Evolutionary conservation across 2,888 invertebrate species (phyloP).

Genomic region (Phyto melanocephala): DNA sequence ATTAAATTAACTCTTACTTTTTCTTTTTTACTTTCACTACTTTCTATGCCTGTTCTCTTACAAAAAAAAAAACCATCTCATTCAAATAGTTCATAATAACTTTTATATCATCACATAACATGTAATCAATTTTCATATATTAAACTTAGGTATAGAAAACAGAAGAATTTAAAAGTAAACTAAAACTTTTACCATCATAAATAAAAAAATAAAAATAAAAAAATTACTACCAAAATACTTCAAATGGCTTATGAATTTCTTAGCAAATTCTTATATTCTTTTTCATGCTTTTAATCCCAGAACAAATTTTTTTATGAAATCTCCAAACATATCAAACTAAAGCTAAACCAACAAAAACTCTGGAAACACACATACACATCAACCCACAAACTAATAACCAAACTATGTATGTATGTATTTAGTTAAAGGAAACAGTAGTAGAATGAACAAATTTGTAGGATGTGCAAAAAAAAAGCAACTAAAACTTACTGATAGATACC

Average conservation of each 20-base stretch:
- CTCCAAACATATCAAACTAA: constrained; percentile 54
- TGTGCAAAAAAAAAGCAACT: neutral
- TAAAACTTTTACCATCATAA: constrained; percentile 7
- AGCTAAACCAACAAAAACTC: constrained; percentile 6
- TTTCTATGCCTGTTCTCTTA: neutral
- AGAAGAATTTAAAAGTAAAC: neutral
- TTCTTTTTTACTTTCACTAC: neutral
- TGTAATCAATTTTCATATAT: constrained; percentile 58
- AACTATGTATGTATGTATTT: neutral
- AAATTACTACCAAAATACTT: neutral
- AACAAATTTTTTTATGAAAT: constrained; percentile 61
- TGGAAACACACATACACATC: neutral
- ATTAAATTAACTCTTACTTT: neutral
- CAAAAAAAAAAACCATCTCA: neutral
- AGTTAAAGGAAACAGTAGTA: constrained; percentile 9
- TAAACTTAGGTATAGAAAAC: neutral
- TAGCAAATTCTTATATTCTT: neutral
- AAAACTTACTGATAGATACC: constrained; percentile 50
- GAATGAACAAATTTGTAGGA: constrained; percentile 36
- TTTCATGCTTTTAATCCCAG: constrained; percentile 53
- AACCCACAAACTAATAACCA: constrained; percentile 6
- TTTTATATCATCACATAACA: constrained; percentile 39
- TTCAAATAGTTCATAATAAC: constrained; percentile 31
- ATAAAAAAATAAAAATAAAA: no score
- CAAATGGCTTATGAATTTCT: constrained; percentile 27